Base-by-base conservation (phyloP, 2,888 invertebrate species). In the Cerastis leucographa region DNA sequence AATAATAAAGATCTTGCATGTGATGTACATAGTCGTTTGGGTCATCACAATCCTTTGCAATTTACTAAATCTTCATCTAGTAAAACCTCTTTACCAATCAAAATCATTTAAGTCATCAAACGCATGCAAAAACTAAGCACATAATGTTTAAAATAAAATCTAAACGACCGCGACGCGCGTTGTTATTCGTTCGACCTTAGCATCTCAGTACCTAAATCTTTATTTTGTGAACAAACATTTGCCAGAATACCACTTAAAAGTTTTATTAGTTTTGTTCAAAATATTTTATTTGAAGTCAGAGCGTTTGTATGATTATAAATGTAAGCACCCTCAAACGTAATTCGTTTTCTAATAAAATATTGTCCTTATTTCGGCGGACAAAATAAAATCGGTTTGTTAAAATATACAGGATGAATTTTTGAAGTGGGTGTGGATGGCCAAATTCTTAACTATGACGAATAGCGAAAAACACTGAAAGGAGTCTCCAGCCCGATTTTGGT, bases 241-340 rank as follows among this genome's bases (percentile, higher is more conserved):
- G 59, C 44, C 35, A 69, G 56, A 59, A 71, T 74, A 67, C 83
- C 78, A 73, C 62, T 83, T 76, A 40, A 77, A 77, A 77, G 54
- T 83, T 83, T 83, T 85, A 83, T 73, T 83, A 61, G 77, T 73
- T 83, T 83, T 82, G 72, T 72, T 68, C 17, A 71, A 66, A 64
- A 74, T 72, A 74, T 83, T 85, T 61, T 73, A 56, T 85, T 83
- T 85, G 64, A 46, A 54, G 54, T 61, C 14, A 42, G 22, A 82
- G 22, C 65, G 64, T 8, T 65, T 62, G 25, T 74, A 29, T 44
- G 64, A 66, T 66, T 61, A 75, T 65, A 61, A 40, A 74, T 14
- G 29, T 76, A 66, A 59, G 51, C 40, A 25, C n/a, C 29, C 5
- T 40, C 40, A 22, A 42, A 56, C 29, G 74, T 62, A 44, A 78